A percentile compares a stretch with the other conserved stretches of the same genome.
Conservation (phyloP, 2,797 vertebrate genomes). For the Rhadinocentrus ornatus region DNA sequence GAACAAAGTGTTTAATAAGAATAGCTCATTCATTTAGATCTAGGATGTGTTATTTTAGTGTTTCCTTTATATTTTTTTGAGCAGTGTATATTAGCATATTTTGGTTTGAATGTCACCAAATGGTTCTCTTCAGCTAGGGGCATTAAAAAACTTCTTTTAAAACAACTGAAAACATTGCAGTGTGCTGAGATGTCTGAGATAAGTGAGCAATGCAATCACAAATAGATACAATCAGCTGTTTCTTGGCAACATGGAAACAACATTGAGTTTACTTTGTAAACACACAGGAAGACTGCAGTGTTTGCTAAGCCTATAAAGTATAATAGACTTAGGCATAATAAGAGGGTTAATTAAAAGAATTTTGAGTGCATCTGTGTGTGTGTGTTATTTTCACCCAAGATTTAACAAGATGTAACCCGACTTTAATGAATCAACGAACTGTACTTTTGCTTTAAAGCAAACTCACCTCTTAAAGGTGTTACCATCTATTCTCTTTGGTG, state of each 20-base stretch:
- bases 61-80: no score
- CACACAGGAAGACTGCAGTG: slow-evolving; percentile 9
- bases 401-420: neutral
- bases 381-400: slow-evolving; percentile 19
- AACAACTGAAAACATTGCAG: slow-evolving; percentile 41
- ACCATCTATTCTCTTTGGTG: neutral
- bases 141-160: slow-evolving; percentile 50
- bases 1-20: no score
- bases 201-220: slow-evolving; percentile 33
- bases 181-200: slow-evolving; percentile 39
- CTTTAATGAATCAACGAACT: neutral
- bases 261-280: slow-evolving; percentile 21
- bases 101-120: slow-evolving; percentile 25
- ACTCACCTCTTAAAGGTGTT: slow-evolving; percentile 16
- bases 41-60: no score
- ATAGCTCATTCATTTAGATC: no score
- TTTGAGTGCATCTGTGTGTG: slow-evolving; percentile 4
- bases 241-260: slow-evolving; percentile 34
- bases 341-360: slow-evolving; percentile 23
- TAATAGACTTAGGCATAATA: slow-evolving; percentile 24
- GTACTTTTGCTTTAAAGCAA: slow-evolving; percentile 10
- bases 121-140: slow-evolving; percentile 30
- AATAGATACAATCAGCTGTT: slow-evolving; percentile 43
- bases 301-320: slow-evolving; percentile 9
- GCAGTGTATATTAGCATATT: no score